phyloP scores from a whole-genome alignment of 2,797 vertebrate species.

The Pangasius larnaudii region DNA sequence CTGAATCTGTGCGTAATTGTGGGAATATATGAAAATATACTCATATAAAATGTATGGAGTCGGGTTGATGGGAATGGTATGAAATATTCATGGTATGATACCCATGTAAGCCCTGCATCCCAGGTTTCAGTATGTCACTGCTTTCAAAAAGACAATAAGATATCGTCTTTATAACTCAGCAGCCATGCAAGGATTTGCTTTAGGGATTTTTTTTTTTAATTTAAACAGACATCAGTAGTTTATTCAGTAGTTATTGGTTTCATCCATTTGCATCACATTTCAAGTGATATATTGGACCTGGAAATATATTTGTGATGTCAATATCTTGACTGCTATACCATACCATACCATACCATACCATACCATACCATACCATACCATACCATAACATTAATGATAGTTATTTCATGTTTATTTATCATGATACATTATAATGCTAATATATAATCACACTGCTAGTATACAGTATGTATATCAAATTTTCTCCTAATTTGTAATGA shows the following conservation, averaged over 20 bases:
- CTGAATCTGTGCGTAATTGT: background rate
- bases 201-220: background rate
- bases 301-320: background rate
- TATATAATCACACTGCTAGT: background rate
- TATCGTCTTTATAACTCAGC: background rate
- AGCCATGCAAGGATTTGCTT: background rate
- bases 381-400: background rate
- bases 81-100: background rate
- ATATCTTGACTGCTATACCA: background rate
- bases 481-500: background rate
- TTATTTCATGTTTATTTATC: background rate
- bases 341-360: background rate
- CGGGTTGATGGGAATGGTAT: background rate
- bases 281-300: background rate
- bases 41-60: conserved; percentile 4
- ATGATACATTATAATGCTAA: background rate
- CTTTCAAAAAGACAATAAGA: conserved; percentile 6
- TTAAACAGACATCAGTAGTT: background rate
- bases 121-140: background rate
- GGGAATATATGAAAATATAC: background rate
- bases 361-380: no score
- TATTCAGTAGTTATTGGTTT: conserved; percentile 1
- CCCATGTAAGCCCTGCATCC: background rate
- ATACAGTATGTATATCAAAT: background rate
- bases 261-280: background rate